Evolutionary conservation across 1,140 invertebrate genomes (phyloP).

Genomic region (Trichonephila clavata): DNA sequence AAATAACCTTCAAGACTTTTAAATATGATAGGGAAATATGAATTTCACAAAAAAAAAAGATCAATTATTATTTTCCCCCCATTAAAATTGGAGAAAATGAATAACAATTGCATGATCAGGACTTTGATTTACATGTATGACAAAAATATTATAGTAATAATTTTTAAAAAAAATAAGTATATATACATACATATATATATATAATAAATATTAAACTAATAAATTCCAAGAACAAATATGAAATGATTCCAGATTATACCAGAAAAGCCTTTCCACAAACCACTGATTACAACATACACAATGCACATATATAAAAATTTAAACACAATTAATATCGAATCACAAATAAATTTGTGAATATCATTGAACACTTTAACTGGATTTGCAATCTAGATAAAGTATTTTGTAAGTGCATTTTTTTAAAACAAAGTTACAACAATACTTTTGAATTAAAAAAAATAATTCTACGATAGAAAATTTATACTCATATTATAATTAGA

Average conservation of each 20-base stretch:
- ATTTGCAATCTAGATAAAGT: not conserved
- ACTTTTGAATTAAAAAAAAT: no score
- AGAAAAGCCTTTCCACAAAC: slow-evolving; percentile 21
- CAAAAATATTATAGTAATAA: not conserved
- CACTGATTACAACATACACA: not conserved
- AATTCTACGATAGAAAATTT: no score
- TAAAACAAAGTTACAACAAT: no score
- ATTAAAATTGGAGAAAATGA: no score
- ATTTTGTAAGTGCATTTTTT: no score
- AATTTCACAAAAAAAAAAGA: no score
- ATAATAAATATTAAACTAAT: not conserved
- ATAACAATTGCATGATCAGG: no score
- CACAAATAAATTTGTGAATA: not conserved
- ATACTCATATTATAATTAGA: no score
- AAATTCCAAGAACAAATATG: not conserved
- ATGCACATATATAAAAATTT: not conserved
- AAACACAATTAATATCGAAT: not conserved
- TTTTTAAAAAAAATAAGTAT: not conserved
- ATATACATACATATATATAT: not conserved
- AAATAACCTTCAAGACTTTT: no score
- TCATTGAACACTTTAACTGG: not conserved
- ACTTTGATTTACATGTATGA: not conserved
- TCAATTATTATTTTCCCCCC: no score
- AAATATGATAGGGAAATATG: no score
- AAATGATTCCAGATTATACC: slow-evolving; percentile 11